Evolutionary conservation across 2,113 vertebrate species (phyloP), one percentile per base, ranked within the genome.

Genomic region (Vanacampus margaritifer): DNA sequence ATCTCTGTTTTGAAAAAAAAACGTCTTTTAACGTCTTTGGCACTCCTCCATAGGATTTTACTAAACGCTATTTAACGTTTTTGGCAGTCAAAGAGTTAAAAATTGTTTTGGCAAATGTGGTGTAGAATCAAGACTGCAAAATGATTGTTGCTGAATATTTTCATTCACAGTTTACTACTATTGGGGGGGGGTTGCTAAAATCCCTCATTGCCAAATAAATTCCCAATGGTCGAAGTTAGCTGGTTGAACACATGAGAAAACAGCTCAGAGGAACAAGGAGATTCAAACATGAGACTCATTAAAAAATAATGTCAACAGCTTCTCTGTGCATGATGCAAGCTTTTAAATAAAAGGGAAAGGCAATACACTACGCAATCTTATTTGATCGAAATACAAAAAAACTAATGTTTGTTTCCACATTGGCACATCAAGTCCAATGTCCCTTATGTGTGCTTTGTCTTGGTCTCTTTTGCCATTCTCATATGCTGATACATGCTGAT

Each of bases 221-320:
- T 36, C 53, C 53, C 53, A 13, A 28, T 24, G 26, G 53, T 13
- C 17, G 56, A 58, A 35, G 32, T 36, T 35, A 58, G 56, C 19
- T 58, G 56, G 32, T n/a, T 58, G 28, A 58, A 17, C 56, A 17
- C 32, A 58, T 36, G 32, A 36, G 32, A 36, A 58, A 58, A 21
- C 32, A 36, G 56, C 32, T 32, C 56, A 58, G 32, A 26, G 56
- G 19, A 58, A 58, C 56, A 58, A 58, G 56, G 17, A 35, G 32
- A 36, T 58, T 32, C 56, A 58, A 21, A 58, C 28, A 36, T 58
- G 56, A 36, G 28, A 36, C 26, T 19, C 56, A 36, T 58, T 58
- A 58, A 58, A 58, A 58, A 58, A 32, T 26, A 21, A 58, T 58
- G 32, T 35, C 56, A 36, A 32, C 32, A 21, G 56, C 56, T 58